Evolutionary conservation across 2,888 invertebrate genomes (phyloP), one percentile per base, ranked within the genome.

Genomic region (Antheraea assamensis): DNA sequence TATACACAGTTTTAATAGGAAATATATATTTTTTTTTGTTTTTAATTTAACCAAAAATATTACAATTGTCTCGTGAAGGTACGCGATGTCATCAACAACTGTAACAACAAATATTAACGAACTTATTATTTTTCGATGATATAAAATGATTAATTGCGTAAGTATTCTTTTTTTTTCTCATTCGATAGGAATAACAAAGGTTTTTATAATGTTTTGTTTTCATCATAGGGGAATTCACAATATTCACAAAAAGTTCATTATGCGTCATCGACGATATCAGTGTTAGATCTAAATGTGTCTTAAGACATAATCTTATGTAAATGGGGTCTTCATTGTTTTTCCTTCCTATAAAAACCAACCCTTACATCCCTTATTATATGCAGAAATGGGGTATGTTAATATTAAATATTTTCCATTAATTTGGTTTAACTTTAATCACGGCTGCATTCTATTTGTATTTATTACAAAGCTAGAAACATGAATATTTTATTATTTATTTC

Each of bases 251-350:
- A 78, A 78, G 30, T 35, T 82, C 80, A 81, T 82, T 77, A 76
- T 75, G 76, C 81, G 79, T 73, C 81, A 83, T 85, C 82, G 81
- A 80, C 76, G 76, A 81, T 80, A 78, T 78, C 85, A 83, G 83
- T 82, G 82, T 84, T 81, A 83, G 82, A 80, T 82, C 79, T 78
- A 82, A 80, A 80, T 77, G 71, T 70, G 70, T 73, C 70, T 73
- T 73, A 73, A 81, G 79, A 77, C 79, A 79, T 80, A 78, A 78
- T 79, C 30, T 64, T 78, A 81, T 78, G 35, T 75, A 76, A 74
- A 75, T 77, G 75, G 75, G 74, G 76, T n/a, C 83, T 84, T 85
- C 80, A 85, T 91, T 90, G 89, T 79, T 90, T 90, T 91, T 91
- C 90, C 90, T 90, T 91, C 90, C 81, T 84, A 84, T 42, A 64